Conservation (phyloP, 2,113 vertebrate genomes). For the Semnopithecus entellus region DNA sequence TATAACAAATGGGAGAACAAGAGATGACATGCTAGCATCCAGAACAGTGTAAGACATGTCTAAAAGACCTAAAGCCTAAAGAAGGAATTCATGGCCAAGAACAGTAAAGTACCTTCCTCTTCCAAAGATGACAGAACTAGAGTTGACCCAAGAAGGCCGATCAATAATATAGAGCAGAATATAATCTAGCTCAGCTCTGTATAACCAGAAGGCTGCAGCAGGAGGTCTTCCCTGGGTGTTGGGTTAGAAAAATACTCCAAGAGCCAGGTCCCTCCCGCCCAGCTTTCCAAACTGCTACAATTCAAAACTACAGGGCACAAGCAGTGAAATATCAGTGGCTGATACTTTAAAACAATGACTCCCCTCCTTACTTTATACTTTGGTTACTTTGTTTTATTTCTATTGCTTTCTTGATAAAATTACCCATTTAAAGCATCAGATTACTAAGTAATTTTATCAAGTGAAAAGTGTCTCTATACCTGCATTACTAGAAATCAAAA, state of each 20-base stretch:
- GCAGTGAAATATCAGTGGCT: background rate
- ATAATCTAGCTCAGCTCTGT: background rate
- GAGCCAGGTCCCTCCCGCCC: background rate
- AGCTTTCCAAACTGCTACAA: background rate
- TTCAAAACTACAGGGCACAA: background rate
- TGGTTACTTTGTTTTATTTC: background rate
- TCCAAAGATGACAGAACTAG: background rate
- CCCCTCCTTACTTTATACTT: background rate
- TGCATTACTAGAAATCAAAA: background rate
- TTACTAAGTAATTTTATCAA: conserved; percentile 28
- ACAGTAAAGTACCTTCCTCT: background rate
- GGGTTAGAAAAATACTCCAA: background rate
- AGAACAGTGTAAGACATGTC: background rate
- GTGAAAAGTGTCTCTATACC: background rate
- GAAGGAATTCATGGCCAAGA: background rate
- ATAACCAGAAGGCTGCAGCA: background rate
- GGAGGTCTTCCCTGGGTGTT: background rate
- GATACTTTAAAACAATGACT: background rate
- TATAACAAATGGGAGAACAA: background rate
- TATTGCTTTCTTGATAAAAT: conserved; percentile 30
- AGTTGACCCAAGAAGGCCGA: background rate
- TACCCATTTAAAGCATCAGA: background rate
- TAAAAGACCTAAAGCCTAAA: conserved; percentile 17
- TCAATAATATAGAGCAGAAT: background rate
- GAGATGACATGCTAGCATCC: background rate